Evolutionary conservation across 2,113 vertebrate genomes (phyloP).

Genomic region (Marmota flaviventris): DNA sequence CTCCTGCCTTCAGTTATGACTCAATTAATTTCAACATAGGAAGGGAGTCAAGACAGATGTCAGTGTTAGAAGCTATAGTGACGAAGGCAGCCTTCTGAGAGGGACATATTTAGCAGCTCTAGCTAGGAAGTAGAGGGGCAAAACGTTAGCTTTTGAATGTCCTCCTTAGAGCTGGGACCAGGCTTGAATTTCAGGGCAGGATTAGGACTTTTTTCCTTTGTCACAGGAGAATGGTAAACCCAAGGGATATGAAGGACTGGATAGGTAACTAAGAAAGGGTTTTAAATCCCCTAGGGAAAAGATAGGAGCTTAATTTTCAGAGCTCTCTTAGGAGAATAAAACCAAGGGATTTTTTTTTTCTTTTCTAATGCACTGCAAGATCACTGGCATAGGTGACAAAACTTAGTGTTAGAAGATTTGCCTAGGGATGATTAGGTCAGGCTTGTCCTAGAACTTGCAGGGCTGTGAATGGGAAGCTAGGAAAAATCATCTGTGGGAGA

Average conservation of each 20-base stretch:
- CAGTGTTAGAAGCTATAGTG: background rate
- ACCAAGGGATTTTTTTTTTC: background rate
- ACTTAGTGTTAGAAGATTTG: background rate
- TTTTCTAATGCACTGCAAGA: background rate
- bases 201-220: background rate
- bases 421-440: background rate
- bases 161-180: background rate
- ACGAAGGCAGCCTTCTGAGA: background rate
- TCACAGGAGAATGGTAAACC: background rate
- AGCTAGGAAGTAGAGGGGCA: background rate
- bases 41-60: background rate
- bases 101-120: background rate
- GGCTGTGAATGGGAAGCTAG: background rate
- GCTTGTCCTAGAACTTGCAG: background rate
- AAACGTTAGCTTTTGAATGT: background rate
- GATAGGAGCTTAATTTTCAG: background rate
- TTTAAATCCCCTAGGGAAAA: constrained; percentile 2
- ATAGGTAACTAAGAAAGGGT: constrained; percentile 64
- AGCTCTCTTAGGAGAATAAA: background rate
- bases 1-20: too few relatives aligned
- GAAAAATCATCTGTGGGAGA: background rate
- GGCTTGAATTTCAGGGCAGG: background rate
- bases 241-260: background rate
- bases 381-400: background rate
- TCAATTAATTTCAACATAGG: too few relatives aligned